These are phyloP conservation scores for Chromis chromis DNA, from an alignment of 2,797 vertebrate genomes.

Conservation along the genomic window DNA sequence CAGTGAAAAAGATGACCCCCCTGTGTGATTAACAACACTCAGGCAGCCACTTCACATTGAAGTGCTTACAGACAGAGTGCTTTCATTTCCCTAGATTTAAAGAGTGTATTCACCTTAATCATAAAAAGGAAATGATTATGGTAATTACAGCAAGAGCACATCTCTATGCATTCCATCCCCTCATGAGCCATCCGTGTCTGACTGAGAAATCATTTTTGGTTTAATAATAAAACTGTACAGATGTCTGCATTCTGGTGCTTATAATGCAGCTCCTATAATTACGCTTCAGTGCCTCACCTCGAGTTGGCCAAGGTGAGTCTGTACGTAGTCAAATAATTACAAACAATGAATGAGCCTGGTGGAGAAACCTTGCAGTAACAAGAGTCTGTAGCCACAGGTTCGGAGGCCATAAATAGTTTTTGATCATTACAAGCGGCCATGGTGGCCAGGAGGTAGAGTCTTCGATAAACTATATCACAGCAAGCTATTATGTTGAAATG, in stretches of 20 bases:
- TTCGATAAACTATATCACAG: not conserved
- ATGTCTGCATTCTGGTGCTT: constrained; percentile 34
- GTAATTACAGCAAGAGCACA: constrained; percentile 42
- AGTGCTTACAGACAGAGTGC: constrained; percentile 36
- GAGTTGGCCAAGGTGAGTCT: constrained; percentile 28
- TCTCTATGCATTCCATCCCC: constrained; percentile 8
- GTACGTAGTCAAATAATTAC: constrained; percentile 18
- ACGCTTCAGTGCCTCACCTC: constrained; percentile 37
- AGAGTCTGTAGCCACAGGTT: not conserved
- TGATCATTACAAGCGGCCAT: not conserved
- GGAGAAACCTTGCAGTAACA: not conserved
- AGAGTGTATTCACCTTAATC: constrained; percentile 37
- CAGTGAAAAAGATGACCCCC: constrained; percentile 48
- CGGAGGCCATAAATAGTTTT: not conserved
- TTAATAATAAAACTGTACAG: constrained; percentile 39
- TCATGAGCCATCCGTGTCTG: constrained; percentile 15
- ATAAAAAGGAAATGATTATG: constrained; percentile 51
- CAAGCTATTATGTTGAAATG: no score
- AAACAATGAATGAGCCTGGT: not conserved
- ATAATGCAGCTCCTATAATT: constrained; percentile 27
- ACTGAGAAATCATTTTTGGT: constrained; percentile 27
- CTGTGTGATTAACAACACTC: constrained; percentile 48
- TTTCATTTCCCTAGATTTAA: constrained; percentile 45
- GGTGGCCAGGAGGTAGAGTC: not conserved
- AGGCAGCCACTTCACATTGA: constrained; percentile 43